Conservation (phyloP, 2,797 vertebrate species). For the Zalophus californianus region DNA sequence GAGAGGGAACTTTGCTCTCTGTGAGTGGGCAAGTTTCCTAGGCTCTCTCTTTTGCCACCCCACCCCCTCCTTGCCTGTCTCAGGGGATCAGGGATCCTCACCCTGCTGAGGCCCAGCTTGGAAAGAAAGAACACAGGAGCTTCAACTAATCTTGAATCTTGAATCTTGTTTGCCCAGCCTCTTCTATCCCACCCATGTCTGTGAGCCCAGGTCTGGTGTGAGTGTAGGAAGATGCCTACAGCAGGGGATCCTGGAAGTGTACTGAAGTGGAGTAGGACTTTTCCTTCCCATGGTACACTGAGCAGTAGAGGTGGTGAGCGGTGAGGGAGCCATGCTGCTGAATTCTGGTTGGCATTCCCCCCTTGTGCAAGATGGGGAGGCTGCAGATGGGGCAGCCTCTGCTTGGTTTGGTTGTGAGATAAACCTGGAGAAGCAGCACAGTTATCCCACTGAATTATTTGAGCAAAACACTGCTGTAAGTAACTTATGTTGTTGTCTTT, state of each 20-base stretch:
- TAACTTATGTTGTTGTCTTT: conserved; percentile 84
- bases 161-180: not conserved
- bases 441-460: conserved; percentile 74
- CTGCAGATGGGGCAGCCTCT: conserved; percentile 45
- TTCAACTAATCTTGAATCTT: not conserved
- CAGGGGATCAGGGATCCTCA: conserved; percentile 24
- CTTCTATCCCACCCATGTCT: not conserved
- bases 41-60: not conserved
- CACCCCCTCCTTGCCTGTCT: not conserved
- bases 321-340: conserved; percentile 66
- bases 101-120: conserved; percentile 16
- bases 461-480: conserved; percentile 89
- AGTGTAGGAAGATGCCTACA: not conserved
- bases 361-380: not conserved
- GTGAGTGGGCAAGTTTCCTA: not conserved
- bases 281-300: conserved; percentile 70
- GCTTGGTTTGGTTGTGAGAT: conserved; percentile 49
- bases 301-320: not conserved
- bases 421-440: conserved; percentile 59
- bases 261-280: not conserved
- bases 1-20: not conserved
- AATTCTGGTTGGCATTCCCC: conserved; percentile 69
- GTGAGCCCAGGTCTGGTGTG: not conserved
- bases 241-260: not conserved
- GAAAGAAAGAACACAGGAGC: not conserved